Evolutionary conservation across 2,113 vertebrate species (phyloP), one percentile per base, ranked within the genome.

Genomic region (Plotosus lineatus): DNA sequence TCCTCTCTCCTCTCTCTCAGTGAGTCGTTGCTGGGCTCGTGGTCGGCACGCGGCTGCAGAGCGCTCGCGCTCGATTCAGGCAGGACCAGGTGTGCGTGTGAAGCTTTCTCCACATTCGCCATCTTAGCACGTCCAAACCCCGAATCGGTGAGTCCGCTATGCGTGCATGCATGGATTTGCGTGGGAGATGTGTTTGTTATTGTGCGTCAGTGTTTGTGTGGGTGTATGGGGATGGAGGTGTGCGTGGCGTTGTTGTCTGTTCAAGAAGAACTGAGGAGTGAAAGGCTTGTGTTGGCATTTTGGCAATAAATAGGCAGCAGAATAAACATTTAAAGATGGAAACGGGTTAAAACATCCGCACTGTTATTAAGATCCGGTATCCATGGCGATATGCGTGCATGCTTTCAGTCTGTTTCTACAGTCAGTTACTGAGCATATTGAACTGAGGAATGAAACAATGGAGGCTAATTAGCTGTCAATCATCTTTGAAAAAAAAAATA

Each of bases 21-120:
- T 90, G 92, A 94, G 86, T 97, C 96, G 87, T 94, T 95, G 93
- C 94, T 96, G 77, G 96, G 96, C 83, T 95, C 96, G 88, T 98
- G 96, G 97, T 97, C 97, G 90, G 94, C 95, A 90, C 95, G 95
- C 91, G 96, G 95, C 92, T 99, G 97, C 94, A 97, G 96, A 93
- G 95, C 96, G 77, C 94, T 97, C 87, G 92, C 95, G 84, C 93
- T 97, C 89, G 95, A 97, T 94, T 94, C 96, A 87, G 95, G 93
- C 94, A 95, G 94, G 91, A 98, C 96, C 89, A 96, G 95, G 94
- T 99, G 97, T 93, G 93, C 96, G 85, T 99, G 97, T 96, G 97
- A 99, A 94, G 94, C 94, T 86, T 93, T 97, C 89, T 98, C 97
- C 90, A 95, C 95, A 90, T 98, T 98, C 96, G 97, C 97, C 96